Percentiles rank a stretch among this genome's conserved stretches.
These are phyloP conservation scores for Nowickia ferox DNA, from an alignment of 2,888 invertebrate genomes.

Conservation along the genomic window DNA sequence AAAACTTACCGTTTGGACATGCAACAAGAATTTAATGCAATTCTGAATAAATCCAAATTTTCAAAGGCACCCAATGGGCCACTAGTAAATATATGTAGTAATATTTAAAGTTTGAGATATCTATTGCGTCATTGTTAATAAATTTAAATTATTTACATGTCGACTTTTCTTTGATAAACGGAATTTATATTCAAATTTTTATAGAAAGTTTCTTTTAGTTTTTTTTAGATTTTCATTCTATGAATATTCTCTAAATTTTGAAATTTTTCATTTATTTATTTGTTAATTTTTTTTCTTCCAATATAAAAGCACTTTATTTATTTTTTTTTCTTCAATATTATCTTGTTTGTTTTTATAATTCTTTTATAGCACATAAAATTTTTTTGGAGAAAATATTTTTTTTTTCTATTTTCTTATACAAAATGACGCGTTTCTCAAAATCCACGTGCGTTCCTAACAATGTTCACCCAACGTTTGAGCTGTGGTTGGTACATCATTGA, in stretches of 20 bases:
- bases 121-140: background rate
- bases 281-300: background rate
- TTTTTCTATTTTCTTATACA: constrained; percentile 24
- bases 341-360: constrained; percentile 8
- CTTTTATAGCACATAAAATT: background rate
- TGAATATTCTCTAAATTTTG: background rate
- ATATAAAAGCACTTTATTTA: constrained; percentile 4
- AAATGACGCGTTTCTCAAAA: constrained; percentile 61
- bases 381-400: background rate
- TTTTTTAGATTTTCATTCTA: background rate
- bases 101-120: background rate
- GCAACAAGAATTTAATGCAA: constrained; percentile 51
- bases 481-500: constrained; percentile 70
- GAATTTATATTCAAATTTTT: background rate
- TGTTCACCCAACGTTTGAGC: constrained; percentile 81
- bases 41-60: constrained; percentile 60
- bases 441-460: constrained; percentile 82
- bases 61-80: constrained; percentile 65
- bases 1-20: constrained; percentile 68
- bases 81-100: background rate
- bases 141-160: background rate
- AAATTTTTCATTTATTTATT: background rate
- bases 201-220: background rate
- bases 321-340: constrained; percentile 3
- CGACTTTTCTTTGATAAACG: background rate